A percentile compares a stretch with the other conserved stretches of the same genome.
phyloP scores from a whole-genome alignment of 2,113 vertebrate genomes.

The Oncorhynchus nerka region DNA sequence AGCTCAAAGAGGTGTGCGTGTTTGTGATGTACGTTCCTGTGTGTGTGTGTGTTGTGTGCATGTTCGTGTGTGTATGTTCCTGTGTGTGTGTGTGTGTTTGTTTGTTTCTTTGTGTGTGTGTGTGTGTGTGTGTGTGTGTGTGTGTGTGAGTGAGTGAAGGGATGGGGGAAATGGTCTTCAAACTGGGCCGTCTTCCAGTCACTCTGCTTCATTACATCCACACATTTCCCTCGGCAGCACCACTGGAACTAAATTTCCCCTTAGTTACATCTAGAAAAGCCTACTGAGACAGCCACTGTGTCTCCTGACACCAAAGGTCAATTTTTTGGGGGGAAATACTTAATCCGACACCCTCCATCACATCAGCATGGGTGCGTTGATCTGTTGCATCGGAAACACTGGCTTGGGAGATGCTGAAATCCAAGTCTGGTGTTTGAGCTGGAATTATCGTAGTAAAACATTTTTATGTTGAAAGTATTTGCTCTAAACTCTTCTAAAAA shows the following conservation, averaged over 20 bases:
- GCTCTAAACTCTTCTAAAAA: too few relatives aligned
- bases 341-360: background rate
- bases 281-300: background rate
- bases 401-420: background rate
- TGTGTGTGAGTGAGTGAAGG: background rate
- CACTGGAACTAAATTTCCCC: background rate
- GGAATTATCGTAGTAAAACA: too few relatives aligned
- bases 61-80: too few relatives aligned
- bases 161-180: background rate
- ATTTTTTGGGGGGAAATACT: background rate
- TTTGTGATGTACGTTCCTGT: too few relatives aligned
- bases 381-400: background rate
- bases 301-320: background rate
- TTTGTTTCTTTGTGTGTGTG: accelerated
- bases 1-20: too few relatives aligned
- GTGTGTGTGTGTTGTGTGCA: too few relatives aligned
- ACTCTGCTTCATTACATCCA: too few relatives aligned
- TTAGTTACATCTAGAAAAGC: background rate
- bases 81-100: too few relatives aligned
- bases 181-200: background rate
- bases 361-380: background rate
- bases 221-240: background rate
- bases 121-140: too few relatives aligned
- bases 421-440: too few relatives aligned
- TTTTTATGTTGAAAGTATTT: too few relatives aligned